Evolutionary conservation across 2,113 vertebrate species (phyloP).

Genomic region (Odocoileus hemionus): DNA sequence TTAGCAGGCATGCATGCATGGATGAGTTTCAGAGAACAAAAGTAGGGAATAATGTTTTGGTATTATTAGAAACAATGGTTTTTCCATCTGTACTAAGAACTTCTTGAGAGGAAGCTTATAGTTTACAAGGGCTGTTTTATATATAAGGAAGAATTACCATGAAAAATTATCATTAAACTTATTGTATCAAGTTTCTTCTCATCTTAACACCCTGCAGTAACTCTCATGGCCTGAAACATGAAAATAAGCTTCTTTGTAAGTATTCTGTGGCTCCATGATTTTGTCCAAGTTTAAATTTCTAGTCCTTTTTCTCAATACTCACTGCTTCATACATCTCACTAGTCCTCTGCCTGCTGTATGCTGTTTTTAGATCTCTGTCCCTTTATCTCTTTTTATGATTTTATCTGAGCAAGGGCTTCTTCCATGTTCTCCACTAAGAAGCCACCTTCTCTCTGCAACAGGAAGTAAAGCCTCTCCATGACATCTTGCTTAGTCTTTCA

Average conservation of each 20-base stretch:
- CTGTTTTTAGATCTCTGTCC: neutral
- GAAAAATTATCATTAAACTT: neutral
- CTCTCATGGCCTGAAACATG: neutral
- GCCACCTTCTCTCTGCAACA: neutral
- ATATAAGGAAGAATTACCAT: neutral
- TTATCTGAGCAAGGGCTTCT: slow-evolving; percentile 1
- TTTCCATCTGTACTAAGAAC: neutral
- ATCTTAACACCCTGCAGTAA: neutral
- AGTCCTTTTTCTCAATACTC: neutral
- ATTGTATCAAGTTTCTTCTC: neutral
- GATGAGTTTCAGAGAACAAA: neutral
- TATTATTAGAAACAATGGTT: slow-evolving; percentile 14
- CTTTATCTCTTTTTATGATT: neutral
- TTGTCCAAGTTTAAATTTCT: neutral
- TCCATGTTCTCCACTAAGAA: neutral
- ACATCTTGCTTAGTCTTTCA: neutral
- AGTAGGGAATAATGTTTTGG: slow-evolving; percentile 4
- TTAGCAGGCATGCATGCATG: neutral
- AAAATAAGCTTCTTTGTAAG: neutral
- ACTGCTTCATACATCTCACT: neutral
- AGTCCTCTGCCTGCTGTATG: neutral
- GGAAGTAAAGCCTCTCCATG: neutral
- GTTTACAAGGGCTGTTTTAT: neutral
- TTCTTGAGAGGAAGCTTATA: neutral
- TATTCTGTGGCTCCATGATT: neutral